Conservation (phyloP, 2,797 vertebrate species). For the Girardinus metallicus region DNA sequence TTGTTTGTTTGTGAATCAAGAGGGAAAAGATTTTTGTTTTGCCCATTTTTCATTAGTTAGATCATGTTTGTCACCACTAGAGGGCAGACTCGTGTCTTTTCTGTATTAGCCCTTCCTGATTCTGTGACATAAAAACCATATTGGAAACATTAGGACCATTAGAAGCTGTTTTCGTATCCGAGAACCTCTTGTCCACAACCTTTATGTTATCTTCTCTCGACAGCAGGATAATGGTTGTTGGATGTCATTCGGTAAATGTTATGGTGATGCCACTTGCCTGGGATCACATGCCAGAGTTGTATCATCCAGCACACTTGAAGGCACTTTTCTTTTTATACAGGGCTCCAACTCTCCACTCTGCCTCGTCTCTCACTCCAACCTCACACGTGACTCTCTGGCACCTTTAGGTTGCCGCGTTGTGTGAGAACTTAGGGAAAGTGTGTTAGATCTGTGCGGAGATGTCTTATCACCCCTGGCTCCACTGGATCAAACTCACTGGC, state of each 20-base stretch:
- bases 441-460: conserved; percentile 27
- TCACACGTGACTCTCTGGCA: not conserved
- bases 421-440: conserved; percentile 21
- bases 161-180: not conserved
- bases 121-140: not conserved
- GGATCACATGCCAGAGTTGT: not conserved
- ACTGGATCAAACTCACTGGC: conserved; percentile 49
- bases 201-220: not conserved
- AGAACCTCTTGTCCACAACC: not conserved
- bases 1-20: not conserved
- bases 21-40: not conserved
- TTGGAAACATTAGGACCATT: not conserved
- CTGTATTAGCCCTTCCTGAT: conserved; percentile 1
- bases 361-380: not conserved
- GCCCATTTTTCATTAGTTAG: not conserved
- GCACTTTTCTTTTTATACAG: not conserved
- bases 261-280: not conserved
- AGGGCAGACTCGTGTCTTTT: conserved; percentile 58
- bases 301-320: not conserved
- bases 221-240: not conserved
- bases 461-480: conserved; percentile 29
- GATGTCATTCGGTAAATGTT: not conserved
- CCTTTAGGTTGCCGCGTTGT: conserved; percentile 8
- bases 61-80: conserved; percentile 50
- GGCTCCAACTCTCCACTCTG: not conserved